Percentiles rank a stretch among this genome's conserved stretches.
Conservation (phyloP, 2,888 invertebrate genomes). For the Ecdyonurus torrentis region DNA sequence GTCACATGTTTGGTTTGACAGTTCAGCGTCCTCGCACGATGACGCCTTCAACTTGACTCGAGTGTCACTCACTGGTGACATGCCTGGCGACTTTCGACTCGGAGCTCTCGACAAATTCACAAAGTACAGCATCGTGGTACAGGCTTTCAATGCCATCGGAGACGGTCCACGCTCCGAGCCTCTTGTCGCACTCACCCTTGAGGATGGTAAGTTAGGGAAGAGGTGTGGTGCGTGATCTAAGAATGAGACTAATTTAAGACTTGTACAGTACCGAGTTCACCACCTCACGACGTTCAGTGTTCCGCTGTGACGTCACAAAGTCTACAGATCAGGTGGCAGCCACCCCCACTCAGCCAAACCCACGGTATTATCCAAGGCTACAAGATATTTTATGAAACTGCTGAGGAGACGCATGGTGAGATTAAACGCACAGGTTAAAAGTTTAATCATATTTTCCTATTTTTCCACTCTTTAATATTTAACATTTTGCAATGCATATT, state of each 20-base stretch:
- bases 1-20: not conserved
- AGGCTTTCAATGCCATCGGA: slow-evolving; percentile 21
- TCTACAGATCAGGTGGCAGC: slow-evolving; percentile 52
- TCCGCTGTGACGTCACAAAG: slow-evolving; percentile 50
- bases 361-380: slow-evolving; percentile 38
- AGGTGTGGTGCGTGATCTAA: too few species aligned
- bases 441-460: too few species aligned
- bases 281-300: slow-evolving; percentile 48
- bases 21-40: too few species aligned
- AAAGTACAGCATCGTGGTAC: slow-evolving; percentile 19
- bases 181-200: slow-evolving; percentile 17
- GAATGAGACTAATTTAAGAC: too few species aligned
- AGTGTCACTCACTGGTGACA: slow-evolving; percentile 12
- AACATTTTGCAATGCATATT: too few species aligned
- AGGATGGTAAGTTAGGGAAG: slow-evolving; percentile 19
- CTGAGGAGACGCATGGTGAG: slow-evolving; percentile 13
- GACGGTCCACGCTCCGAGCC: slow-evolving; percentile 19
- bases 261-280: slow-evolving; percentile 49
- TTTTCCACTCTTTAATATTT: too few species aligned
- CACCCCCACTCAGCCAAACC: slow-evolving; percentile 32
- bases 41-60: slow-evolving; percentile 13
- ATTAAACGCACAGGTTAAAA: too few species aligned
- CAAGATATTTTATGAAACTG: slow-evolving; percentile 55
- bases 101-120: slow-evolving; percentile 18
- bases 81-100: slow-evolving; percentile 11